A percentile compares a stretch with the other conserved stretches of the same genome.
Conservation (phyloP, 2,888 invertebrate genomes). For the Unio pictorum region DNA sequence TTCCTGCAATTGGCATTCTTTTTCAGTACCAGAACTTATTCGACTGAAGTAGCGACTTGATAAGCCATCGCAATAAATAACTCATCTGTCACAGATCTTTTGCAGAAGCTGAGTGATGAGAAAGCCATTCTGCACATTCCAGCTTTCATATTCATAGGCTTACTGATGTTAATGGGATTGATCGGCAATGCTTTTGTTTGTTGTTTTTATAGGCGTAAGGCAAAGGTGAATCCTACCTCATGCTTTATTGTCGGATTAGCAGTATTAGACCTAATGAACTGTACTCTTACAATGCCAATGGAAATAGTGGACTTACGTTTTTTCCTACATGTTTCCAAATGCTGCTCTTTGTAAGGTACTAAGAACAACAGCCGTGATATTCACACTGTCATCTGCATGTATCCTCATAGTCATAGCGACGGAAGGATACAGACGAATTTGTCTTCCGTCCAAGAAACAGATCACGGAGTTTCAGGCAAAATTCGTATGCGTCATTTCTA, state of each 20-base stretch:
- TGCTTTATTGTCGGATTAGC: conserved; percentile 51
- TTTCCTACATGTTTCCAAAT: conserved; percentile 43
- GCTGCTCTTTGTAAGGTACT: conserved; percentile 46
- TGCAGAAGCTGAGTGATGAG: conserved; percentile 35
- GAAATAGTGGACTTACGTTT: conserved; percentile 53
- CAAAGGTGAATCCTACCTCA: conserved; percentile 43
- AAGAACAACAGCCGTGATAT: conserved; percentile 37
- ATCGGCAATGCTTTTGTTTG: conserved; percentile 51
- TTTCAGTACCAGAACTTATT: no score
- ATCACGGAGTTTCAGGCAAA: conserved; percentile 34
- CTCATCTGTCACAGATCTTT: neutral
- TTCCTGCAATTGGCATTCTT: no score
- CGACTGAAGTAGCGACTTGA: no score
- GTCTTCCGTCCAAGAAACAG: conserved; percentile 33
- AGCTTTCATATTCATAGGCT: conserved; percentile 41
- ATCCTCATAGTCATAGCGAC: conserved; percentile 49
- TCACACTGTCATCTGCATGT: conserved; percentile 37
- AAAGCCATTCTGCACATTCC: conserved; percentile 43
- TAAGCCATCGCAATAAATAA: no score
- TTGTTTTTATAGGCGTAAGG: conserved; percentile 42
- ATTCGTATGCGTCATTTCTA: conserved; percentile 22
- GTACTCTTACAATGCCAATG: conserved; percentile 49
- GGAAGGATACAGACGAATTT: conserved; percentile 39
- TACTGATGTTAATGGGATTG: conserved; percentile 45
- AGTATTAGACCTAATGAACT: conserved; percentile 47